Base-by-base conservation (phyloP, 2,888 invertebrate species). In the Stenodema calcarata region DNA sequence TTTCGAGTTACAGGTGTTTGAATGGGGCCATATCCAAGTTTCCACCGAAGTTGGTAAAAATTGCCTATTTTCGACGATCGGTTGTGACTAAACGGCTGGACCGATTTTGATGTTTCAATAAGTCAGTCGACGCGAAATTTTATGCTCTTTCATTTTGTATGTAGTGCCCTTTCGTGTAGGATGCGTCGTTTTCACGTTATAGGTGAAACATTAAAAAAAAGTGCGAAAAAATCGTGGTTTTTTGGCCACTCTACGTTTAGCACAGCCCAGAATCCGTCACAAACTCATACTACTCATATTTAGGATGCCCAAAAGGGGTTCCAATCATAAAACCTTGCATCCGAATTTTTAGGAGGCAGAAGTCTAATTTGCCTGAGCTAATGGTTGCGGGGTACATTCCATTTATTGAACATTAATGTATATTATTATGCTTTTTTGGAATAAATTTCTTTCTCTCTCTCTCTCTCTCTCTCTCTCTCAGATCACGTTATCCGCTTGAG, bases 21-120 rank as follows among this genome's bases (percentile, higher is more conserved):
- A 76, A 30, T 18, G 16, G 14, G 76, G 9, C 16, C 14, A 18
- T 30, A 41, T 30, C 42, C 76, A 27, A 30, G n/a, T 76, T 76
- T 76, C 16, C 14, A 30, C 16, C 76, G n/a, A 76, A 76, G 35
- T 76, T 76, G 76, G 35, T 76, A 76, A 76, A 76, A 76, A 76
- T 76, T 76, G 76, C 35, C 76, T 16, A 76, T 76, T 42, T 76
- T 30, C 12, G 76, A 76, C 76, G 76, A 42, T 30, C 76, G 42
- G 18, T 30, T 41, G 76, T 42, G 76, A 18, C 76, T 76, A 42
- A 76, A 76, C 35, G 28, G 76, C 76, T 76, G 30, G n/a, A 30
- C 76, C 76, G 76, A 76, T 30, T 9, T 76, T 9, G 70, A 70
- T 18, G 70, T 70, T 70, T 18, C 70, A 70, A 18, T 35, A 70